phyloP scores from a whole-genome alignment of 2,113 vertebrate genomes.

The Panthera leo region DNA sequence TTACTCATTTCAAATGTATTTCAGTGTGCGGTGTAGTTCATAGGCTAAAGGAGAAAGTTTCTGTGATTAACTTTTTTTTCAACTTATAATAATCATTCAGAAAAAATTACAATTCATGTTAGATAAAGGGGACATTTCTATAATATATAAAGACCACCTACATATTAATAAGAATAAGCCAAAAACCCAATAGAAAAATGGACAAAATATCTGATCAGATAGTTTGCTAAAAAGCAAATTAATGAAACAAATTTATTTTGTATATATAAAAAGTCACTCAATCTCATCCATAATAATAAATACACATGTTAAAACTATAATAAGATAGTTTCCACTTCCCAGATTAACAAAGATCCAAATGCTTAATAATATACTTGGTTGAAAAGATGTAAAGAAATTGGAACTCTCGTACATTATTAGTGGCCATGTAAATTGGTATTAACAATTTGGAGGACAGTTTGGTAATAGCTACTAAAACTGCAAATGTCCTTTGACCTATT shows the following conservation, averaged over 20 bases:
- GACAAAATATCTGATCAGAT: background rate
- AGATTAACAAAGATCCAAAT: constrained; percentile 22
- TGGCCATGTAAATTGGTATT: background rate
- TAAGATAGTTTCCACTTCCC: background rate
- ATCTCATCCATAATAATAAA: background rate
- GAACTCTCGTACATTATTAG: background rate
- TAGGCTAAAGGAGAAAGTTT: background rate
- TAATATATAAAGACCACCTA: background rate
- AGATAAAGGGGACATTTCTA: constrained; percentile 5
- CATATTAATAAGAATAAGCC: background rate
- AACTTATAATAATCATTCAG: constrained; percentile 27
- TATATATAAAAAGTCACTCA: background rate
- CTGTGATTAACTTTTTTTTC: background rate
- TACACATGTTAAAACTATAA: background rate
- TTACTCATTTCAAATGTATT: constrained; percentile 50
- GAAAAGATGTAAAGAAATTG: background rate
- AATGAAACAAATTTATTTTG: background rate
- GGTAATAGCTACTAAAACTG: background rate
- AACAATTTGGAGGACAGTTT: background rate
- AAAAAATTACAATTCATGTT: constrained; percentile 5
- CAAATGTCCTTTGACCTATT: constrained; percentile 38
- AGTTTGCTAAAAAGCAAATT: background rate
- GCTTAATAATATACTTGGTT: background rate
- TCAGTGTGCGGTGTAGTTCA: background rate
- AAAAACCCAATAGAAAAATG: background rate